phyloP scores from a whole-genome alignment of 2,797 vertebrate genomes.

The Echeneis naucrates region DNA sequence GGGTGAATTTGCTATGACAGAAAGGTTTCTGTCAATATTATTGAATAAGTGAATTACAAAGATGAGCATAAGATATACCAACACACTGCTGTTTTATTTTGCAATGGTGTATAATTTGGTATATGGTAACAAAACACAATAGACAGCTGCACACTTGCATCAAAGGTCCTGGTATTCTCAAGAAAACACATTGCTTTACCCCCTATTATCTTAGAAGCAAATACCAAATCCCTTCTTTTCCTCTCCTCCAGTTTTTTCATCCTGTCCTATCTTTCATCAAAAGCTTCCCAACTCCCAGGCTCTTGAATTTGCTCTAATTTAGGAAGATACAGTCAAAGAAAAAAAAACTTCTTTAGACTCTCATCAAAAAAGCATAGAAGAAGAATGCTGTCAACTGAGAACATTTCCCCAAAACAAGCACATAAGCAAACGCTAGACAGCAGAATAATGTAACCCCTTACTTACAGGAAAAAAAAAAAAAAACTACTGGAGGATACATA shows the following conservation, averaged over 20 bases:
- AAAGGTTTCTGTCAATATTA: constrained; percentile 51
- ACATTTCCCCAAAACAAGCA: constrained; percentile 32
- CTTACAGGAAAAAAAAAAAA: constrained; percentile 12
- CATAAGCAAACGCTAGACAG: constrained; percentile 22
- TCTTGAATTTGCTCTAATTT: constrained; percentile 55
- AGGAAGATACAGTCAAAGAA: constrained; percentile 18
- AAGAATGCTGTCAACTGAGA: constrained; percentile 46
- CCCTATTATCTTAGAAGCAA: constrained; percentile 35
- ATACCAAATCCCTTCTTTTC: constrained; percentile 24
- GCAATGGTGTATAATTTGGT: constrained; percentile 28
- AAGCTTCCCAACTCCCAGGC: constrained; percentile 36
- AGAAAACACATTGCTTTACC: constrained; percentile 45
- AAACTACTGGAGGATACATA: constrained; percentile 9
- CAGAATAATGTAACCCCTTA: constrained; percentile 13
- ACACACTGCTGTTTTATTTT: constrained; percentile 18
- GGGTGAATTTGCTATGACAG: constrained; percentile 8
- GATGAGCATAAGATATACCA: neutral
- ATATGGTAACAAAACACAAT: constrained; percentile 43
- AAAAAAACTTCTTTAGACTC: neutral
- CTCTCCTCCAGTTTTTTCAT: constrained; percentile 9
- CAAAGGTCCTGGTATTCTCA: constrained; percentile 31
- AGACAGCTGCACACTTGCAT: constrained; percentile 32
- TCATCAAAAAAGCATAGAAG: constrained; percentile 18
- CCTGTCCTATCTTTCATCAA: constrained; percentile 31
- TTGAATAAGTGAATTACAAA: constrained; percentile 51